Conservation (phyloP, 2,113 vertebrate species). For the Scomber scombrus region DNA sequence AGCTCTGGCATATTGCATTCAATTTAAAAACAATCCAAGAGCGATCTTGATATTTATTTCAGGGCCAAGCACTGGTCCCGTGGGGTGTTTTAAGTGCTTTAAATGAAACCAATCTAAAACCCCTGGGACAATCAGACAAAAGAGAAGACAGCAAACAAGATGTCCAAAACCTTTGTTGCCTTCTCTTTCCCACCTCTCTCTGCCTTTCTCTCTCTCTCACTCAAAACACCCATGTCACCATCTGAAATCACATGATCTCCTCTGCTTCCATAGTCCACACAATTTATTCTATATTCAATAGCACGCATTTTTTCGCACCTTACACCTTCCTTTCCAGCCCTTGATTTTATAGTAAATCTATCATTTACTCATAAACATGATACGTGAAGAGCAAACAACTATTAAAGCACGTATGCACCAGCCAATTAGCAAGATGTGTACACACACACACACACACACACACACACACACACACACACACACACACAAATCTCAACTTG, state of each 20-base stretch:
- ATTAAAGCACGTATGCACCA: conserved; percentile 17
- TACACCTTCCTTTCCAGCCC: background rate
- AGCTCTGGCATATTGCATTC: conserved; percentile 77
- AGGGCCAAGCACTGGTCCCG: conserved; percentile 56
- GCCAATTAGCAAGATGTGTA: conserved; percentile 43
- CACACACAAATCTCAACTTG: conserved; percentile 40
- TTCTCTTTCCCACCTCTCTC: conserved; percentile 11
- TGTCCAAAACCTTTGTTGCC: conserved; percentile 53
- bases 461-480: conserved; percentile 31
- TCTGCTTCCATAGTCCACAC: conserved; percentile 22
- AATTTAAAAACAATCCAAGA: conserved; percentile 79
- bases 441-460: conserved; percentile 13
- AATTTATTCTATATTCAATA: conserved; percentile 9
- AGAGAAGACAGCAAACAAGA: conserved; percentile 49
- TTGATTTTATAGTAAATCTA: conserved; percentile 36
- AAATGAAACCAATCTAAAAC: conserved; percentile 73
- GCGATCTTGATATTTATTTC: conserved; percentile 76
- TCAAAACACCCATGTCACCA: conserved; percentile 24
- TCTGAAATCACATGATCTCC: conserved; percentile 42
- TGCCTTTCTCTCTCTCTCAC: background rate
- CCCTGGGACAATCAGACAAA: conserved; percentile 47
- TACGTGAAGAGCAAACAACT: conserved; percentile 49
- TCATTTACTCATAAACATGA: conserved; percentile 14
- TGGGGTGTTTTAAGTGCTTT: conserved; percentile 75
- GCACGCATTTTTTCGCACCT: conserved; percentile 12